Conservation (phyloP, 2,113 vertebrate genomes). For the Eonycteris spelaea region DNA sequence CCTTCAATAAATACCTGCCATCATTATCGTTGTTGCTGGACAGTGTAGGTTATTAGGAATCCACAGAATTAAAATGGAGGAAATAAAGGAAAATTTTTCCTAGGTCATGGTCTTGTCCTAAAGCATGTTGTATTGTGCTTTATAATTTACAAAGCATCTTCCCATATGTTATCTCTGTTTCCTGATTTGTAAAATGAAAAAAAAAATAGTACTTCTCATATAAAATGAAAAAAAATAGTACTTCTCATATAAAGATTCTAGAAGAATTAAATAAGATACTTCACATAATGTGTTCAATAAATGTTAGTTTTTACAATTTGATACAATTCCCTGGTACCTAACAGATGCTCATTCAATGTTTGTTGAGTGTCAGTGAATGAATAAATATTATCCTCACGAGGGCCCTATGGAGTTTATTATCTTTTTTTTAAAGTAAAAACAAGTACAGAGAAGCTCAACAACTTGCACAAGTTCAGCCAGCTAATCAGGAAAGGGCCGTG, state of each 20-base stretch:
- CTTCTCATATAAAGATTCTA: background rate
- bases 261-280: background rate
- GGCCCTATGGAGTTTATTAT: background rate
- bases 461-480: background rate
- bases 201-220: background rate
- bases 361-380: background rate
- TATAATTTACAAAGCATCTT: background rate
- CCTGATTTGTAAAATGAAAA: background rate
- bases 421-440: background rate
- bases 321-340: background rate
- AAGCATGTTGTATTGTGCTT: background rate
- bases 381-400: background rate
- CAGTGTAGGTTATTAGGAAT: background rate
- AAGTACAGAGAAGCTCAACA: background rate
- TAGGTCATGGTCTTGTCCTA: background rate
- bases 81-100: background rate
- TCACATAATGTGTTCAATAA: background rate
- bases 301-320: background rate
- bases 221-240: background rate
- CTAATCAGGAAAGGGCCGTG: background rate
- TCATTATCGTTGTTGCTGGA: background rate
- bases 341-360: background rate
- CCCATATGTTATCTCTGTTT: background rate
- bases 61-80: background rate
- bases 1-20: background rate